These are phyloP conservation scores for Varecia variegata DNA, from an alignment of 2,797 vertebrate species.

Conservation along the genomic window DNA sequence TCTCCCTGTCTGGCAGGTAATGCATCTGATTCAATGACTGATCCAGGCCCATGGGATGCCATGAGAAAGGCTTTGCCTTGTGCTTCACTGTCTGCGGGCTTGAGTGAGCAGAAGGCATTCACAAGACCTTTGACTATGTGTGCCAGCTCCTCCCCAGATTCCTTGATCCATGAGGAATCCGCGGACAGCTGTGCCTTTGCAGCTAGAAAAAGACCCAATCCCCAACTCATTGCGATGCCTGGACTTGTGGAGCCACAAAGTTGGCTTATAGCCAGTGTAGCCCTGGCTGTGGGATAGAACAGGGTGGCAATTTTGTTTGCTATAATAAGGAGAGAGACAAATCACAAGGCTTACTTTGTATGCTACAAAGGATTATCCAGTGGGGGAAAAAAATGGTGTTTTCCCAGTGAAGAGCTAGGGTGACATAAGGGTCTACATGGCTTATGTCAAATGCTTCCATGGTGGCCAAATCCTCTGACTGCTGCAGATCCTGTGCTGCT, in stretches of 20 bases:
- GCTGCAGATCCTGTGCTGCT: not conserved
- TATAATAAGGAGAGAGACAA: slow-evolving; percentile 52
- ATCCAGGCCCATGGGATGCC: too few species aligned
- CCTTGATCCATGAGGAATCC: not conserved
- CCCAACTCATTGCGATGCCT: not conserved
- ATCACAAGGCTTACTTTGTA: slow-evolving; percentile 41
- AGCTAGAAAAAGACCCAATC: not conserved
- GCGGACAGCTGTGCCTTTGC: not conserved
- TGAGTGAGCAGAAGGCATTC: not conserved
- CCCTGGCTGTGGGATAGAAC: not conserved
- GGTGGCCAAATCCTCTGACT: not conserved
- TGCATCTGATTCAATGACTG: not conserved
- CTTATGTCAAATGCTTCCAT: slow-evolving; percentile 5
- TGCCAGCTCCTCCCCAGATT: not conserved
- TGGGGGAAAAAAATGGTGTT: slow-evolving; percentile 1
- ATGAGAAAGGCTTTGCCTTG: not conserved
- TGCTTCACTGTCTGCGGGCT: not conserved
- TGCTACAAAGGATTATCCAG: not conserved
- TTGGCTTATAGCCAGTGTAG: not conserved
- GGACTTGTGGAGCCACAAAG: not conserved
- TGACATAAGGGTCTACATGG: not conserved
- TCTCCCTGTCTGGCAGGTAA: not conserved
- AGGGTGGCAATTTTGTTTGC: not conserved
- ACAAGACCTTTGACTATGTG: not conserved
- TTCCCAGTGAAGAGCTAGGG: not conserved